Evolutionary conservation across 1,140 invertebrate species (phyloP), one percentile per base, ranked within the genome.

Genomic region (Teleogryllus occipitalis): DNA sequence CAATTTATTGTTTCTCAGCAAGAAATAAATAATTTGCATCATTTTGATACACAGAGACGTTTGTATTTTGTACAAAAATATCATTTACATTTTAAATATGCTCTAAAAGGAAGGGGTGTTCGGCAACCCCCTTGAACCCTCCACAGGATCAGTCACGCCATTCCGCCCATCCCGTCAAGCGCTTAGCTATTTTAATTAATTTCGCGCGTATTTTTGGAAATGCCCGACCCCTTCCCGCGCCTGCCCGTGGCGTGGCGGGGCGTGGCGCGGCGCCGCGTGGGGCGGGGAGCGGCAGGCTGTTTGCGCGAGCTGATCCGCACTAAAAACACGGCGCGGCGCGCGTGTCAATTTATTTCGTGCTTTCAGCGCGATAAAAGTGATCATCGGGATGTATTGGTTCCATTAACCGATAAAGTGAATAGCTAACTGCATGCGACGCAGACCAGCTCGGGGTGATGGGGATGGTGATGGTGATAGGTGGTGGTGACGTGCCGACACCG

Each of bases 281-380:
- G 27, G 27, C 27, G 27, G 27, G 27, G 27, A 39, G 27, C 27
- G 27, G 27, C 27, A 39, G 27, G 27, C 27, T 39, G 27, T 39
- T 39, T 65, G 54, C 54, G 54, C 54, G 10, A 65, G 54, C 18
- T 65, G 54, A 65, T 65, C 54, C 18, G 54, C 54, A 18, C 54
- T 65, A 18, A 65, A 65, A 65, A 65, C 54, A 65, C 54, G 54
- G 10, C 54, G 54, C 18, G 10, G 2, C 54, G 54, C 54, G 54
- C 54, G 54, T 65, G 54, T 65, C 54, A 65, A 65, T 65, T 65
- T 65, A 65, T 65, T 65, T 65, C 54, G 54, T 65, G 54, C 54
- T 65, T 65, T 65, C 54, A 18, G 18, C 54, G 54, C 54, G 54
- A 65, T 65, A 65, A 65, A 65, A 65, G 54, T 65, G 54, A 65